Base-by-base conservation (phyloP, 2,113 vertebrate genomes). In the Rutilus rutilus region DNA sequence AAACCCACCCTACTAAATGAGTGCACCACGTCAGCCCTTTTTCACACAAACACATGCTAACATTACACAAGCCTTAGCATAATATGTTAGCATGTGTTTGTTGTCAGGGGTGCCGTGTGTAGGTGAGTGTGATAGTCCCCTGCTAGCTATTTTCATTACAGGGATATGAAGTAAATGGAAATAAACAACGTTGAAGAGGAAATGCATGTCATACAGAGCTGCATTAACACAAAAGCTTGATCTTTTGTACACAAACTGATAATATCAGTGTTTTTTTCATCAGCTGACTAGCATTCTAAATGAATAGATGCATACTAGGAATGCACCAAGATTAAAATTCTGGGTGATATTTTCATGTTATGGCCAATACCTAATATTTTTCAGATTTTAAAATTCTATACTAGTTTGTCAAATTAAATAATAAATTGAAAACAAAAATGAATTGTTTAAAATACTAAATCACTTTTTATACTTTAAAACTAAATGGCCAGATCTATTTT, bases 1-100 rank as follows among this genome's bases (percentile, higher is more conserved):
- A 30, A 71, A 54, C 65, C 27, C 57, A 50, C 81, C 6, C 30
- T 54, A 59, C 30, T 59, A 73, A 59, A 83, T 57, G 81, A 73
- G 33, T 83, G 33, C 7, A 57, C 64, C 45, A 17, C 8, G 23
- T 73, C 65, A 83, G 81, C 81, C 57, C 27, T 25, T 27, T n/a
- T 67, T 82, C 25, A 59, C 15, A 78, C 25, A 30, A 50, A 67
- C 12, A 60, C 78, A 39, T n/a, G 2, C 23, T 4, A 42, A 39
- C 30, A 60, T 60, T 42, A 39, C 33, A 62, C 12, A 25, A 80
- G 60, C 60, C 42, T 81, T 14, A 67, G 60, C 60, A 27, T 19
- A 19, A n/a, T n/a, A n/a, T n/a, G n/a, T n/a, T n/a, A n/a, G n/a
- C n/a, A n/a, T n/a, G n/a, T n/a, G n/a, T n/a, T n/a, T n/a, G n/a